Base-by-base conservation (phyloP, 2,113 vertebrate species). In the Oncorhynchus clarkii region DNA sequence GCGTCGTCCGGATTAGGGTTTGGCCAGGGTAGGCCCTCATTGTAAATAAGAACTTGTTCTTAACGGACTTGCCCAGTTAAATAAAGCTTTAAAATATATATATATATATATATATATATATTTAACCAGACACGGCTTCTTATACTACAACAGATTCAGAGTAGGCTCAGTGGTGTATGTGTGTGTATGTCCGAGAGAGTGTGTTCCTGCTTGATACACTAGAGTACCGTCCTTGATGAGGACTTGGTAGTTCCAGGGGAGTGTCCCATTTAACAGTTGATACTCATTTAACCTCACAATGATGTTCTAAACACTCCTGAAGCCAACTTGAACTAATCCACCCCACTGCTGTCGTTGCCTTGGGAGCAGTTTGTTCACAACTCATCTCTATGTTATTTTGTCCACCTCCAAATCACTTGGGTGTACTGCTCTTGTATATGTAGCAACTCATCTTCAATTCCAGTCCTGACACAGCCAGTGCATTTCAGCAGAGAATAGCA, bases 161-260 rank as follows among this genome's bases (percentile, higher is more conserved):
- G 39, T 45, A 45, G 39, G 9, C 39, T 57, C 14, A 62, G 49
- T 83, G 76, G 60, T 71, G 59, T 31, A 51, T 45, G 67, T 48
- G 16, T 75, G 65, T n/a, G 51, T 72, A 24, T 72, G 20, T 72
- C 48, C 18, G 5, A 26, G 70, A 45, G 39, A 57, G 49, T 60
- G 54, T 72, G 22, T 18, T 57, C 6, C 54, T 57, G 54, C 54
- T 9, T 45, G 39, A 45, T 45, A 20, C 54, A 57, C 54, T 57
- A 57, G 39, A 11, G 2, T 45, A 12, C 39, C 2, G 39, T 18
- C 16, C 6, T 14, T 57, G 54, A 20, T 57, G 54, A 57, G 20
- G 16, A 57, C 54, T 1, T 57, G 54, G 54, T 57, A 4, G 3
- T 57, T 5, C 54, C 18, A 57, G 54, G 54, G 54, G 16, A 57